Base-by-base conservation (phyloP, 2,797 vertebrate genomes). In the Poecilia wingei region DNA sequence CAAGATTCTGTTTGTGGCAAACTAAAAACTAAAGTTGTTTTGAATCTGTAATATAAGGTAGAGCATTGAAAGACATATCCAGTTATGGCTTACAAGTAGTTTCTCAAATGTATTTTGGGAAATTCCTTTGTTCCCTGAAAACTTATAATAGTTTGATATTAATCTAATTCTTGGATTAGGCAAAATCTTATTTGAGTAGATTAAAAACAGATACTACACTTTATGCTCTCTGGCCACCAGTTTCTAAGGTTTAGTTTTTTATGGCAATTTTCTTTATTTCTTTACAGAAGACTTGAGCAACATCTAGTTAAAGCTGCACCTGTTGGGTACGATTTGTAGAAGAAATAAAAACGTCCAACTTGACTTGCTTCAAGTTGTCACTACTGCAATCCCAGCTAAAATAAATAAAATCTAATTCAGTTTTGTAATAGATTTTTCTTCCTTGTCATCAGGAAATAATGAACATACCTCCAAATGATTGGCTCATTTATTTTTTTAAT, bases 401-500 rank as follows among this genome's bases (percentile, higher is more conserved):
- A 53, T 25, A 25, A 3, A 53, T 53, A 53, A 53, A 51, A 16
- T 1, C 31, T 64, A 36, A 16, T 64, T 36, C 33, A 39, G 31
- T 39, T 66, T 20, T 36, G 28, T 10, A 39, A 36, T 66, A 61
- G 10, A 61, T 61, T 33, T 61, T 6, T 61, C 55, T 33, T 61
- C 6, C 71, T 59, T 45, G 68, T 49, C 5, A 16, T 68, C 16
- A 22, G 33, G 45, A 49, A 68, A 55, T 39, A 8, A 81, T 39
- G 55, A 78, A 71, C 25, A 82, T 59, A 76, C 31, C 76, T 79
- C n/a, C 18, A 78, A 2, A 76, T n/a, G 61, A 86, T 87, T 86
- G 0, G n/a, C 13, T 49, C 83, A 90, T 86, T 75, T 88, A 90
- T 82, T 76, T 84, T 85, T 2, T 57, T 81, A 85, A 85, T 49